Conservation (phyloP, 2,797 vertebrate genomes). For the Urosaurus nigricauda region DNA sequence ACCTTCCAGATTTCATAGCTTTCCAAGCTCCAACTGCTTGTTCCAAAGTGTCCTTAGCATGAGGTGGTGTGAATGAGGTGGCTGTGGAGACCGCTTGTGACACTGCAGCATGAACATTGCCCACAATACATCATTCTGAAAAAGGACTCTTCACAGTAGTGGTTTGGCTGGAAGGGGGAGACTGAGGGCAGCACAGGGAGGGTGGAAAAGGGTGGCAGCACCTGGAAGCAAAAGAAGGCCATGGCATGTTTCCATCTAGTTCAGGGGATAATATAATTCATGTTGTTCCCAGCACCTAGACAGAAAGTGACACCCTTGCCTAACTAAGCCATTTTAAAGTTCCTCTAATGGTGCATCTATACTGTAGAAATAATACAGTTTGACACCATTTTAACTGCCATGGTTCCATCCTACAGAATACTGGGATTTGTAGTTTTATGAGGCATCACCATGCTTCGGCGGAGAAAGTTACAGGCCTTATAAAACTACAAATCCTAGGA, state of each 20-base stretch:
- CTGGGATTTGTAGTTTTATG: too few species aligned
- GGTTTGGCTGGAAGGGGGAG: not conserved
- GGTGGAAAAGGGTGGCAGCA: not conserved
- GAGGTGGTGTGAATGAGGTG: not conserved
- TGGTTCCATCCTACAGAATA: too few species aligned
- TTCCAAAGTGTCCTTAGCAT: not conserved
- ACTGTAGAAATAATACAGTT: too few species aligned
- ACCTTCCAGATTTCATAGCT: not conserved
- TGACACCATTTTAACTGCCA: too few species aligned
- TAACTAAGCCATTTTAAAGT: not conserved
- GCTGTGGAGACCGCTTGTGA: not conserved
- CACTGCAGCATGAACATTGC: not conserved
- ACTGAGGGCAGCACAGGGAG: not conserved
- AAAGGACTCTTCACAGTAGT: not conserved
- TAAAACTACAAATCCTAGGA: too few species aligned
- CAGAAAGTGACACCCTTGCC: not conserved
- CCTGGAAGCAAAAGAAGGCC: not conserved
- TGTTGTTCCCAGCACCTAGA: not conserved
- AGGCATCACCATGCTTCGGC: too few species aligned
- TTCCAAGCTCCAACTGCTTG: not conserved
- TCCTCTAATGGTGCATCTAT: not conserved
- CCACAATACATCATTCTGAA: not conserved
- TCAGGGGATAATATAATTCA: too few species aligned
- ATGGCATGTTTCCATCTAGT: too few species aligned
- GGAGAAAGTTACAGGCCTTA: too few species aligned